These are phyloP conservation scores for Apis cerana DNA, from an alignment of 1,140 invertebrate genomes.

Conservation along the genomic window DNA sequence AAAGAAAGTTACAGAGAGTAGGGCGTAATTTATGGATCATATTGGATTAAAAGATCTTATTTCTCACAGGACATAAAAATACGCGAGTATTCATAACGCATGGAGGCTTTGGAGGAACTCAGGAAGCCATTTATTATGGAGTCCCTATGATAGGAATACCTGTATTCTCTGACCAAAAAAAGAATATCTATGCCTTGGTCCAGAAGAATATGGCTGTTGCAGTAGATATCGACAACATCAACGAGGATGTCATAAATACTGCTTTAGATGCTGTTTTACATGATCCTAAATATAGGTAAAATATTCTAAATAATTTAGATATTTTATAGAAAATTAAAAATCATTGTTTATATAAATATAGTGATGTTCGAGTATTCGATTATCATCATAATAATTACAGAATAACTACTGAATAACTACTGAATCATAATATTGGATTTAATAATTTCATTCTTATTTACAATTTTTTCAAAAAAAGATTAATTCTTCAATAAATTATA, in stretches of 20 bases:
- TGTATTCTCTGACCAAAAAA: constrained; percentile 86
- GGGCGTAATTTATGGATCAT: background rate
- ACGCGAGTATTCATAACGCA: constrained; percentile 86
- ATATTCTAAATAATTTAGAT: no score
- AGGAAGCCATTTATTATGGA: constrained; percentile 87
- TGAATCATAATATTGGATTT: no score
- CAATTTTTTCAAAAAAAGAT: no score
- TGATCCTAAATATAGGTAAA: constrained; percentile 68
- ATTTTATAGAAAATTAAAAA: no score
- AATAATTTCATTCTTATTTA: no score
- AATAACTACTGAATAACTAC: no score
- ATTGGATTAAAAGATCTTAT: background rate
- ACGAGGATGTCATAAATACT: constrained; percentile 59
- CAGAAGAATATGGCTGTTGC: constrained; percentile 68
- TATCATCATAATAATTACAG: no score
- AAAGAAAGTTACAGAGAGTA: background rate
- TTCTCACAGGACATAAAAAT: constrained; percentile 69
- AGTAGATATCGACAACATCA: constrained; percentile 59
- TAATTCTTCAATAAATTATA: no score
- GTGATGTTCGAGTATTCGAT: no score
- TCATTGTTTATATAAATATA: no score
- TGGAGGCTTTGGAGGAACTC: constrained; percentile 86
- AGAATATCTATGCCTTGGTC: constrained; percentile 75
- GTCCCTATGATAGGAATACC: constrained; percentile 88
- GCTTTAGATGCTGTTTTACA: constrained; percentile 67